Conservation (phyloP, 2,797 vertebrate genomes). For the Selene dorsalis region DNA sequence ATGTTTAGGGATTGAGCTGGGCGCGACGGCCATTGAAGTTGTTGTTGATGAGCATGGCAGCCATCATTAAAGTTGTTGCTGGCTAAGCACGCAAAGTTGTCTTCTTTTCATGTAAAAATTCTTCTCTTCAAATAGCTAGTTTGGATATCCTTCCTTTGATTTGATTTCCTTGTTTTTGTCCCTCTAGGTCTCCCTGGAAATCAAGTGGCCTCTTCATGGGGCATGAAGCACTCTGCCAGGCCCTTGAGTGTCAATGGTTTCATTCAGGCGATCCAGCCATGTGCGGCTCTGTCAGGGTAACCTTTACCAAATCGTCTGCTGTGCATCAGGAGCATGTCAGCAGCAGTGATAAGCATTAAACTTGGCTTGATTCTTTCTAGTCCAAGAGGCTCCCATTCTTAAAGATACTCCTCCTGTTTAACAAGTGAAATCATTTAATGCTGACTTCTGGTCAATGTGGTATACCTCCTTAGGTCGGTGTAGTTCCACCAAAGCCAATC, state of each 20-base stretch:
- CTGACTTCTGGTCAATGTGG: not conserved
- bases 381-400: not conserved
- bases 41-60: too few species aligned
- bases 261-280: constrained; percentile 18
- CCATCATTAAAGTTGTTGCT: too few species aligned
- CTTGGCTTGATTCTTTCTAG: constrained; percentile 32
- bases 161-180: constrained; percentile 16
- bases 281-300: constrained; percentile 64
- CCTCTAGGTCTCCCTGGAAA: constrained; percentile 62
- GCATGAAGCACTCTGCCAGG: constrained; percentile 23
- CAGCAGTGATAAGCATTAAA: constrained; percentile 62
- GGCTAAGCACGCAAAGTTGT: too few species aligned
- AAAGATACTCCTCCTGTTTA: not conserved
- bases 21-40: too few species aligned
- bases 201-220: constrained; percentile 60
- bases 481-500: not conserved
- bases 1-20: too few species aligned
- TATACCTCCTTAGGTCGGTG: not conserved
- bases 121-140: not conserved
- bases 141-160: not conserved
- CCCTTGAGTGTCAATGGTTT: constrained; percentile 3
- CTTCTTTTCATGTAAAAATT: not conserved
- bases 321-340: constrained; percentile 69
- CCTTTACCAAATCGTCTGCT: constrained; percentile 71
- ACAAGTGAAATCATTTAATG: not conserved